Evolutionary conservation across 1,140 invertebrate species (phyloP).

Genomic region (Sinella curviseta): DNA sequence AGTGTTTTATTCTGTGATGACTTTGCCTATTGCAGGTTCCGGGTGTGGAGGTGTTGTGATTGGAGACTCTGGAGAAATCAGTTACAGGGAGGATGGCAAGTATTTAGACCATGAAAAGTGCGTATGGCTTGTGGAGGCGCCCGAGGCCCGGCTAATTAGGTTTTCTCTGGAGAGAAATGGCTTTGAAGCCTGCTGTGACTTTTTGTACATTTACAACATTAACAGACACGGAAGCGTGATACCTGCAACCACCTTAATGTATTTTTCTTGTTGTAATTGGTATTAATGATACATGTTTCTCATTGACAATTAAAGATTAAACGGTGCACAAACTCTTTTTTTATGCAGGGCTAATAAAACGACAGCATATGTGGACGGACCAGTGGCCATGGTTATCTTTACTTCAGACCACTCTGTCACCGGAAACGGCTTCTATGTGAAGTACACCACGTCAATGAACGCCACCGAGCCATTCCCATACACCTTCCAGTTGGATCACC

Average conservation of each 20-base stretch:
- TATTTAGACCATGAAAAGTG: not conserved
- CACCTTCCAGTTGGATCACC: not conserved
- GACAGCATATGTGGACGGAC: not conserved
- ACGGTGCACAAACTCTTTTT: no score
- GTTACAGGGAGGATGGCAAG: not conserved
- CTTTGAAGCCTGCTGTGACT: slow-evolving; percentile 12
- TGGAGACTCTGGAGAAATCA: not conserved
- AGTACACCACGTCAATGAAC: not conserved
- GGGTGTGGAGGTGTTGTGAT: not conserved
- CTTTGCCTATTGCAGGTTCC: not conserved
- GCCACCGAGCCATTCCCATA: not conserved
- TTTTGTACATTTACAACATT: not conserved
- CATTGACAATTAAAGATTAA: no score
- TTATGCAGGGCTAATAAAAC: not conserved
- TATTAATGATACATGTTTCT: no score
- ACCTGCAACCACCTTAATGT: not conserved
- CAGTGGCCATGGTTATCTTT: not conserved
- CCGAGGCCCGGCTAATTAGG: not conserved
- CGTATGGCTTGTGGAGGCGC: not conserved
- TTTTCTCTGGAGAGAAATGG: not conserved
- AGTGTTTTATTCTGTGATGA: not conserved
- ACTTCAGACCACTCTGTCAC: not conserved
- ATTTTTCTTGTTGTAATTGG: not conserved
- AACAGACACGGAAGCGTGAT: not conserved
- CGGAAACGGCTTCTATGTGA: not conserved